Base-by-base conservation (phyloP, 2,113 vertebrate genomes). In the Thunnus maccoyii region DNA sequence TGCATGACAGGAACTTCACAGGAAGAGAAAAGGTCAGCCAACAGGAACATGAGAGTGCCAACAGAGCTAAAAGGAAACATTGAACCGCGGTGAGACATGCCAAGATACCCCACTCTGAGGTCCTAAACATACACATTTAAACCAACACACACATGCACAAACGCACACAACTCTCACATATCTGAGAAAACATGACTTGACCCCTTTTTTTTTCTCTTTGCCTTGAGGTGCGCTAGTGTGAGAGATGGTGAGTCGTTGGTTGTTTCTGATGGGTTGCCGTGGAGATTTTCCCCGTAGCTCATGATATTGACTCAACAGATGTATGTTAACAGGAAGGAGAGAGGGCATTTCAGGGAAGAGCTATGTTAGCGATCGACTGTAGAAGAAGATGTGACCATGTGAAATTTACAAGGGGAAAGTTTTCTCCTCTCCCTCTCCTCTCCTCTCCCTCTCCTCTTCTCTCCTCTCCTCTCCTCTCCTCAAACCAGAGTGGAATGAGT, bases 11-110 rank as follows among this genome's bases (percentile, higher is more conserved):
- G 84, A 88, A 89, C 88, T 89, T 90, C 81, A 90, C 86, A 90
- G 85, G 90, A 85, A 89, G 83, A 54, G 78, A 78, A 89, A 86
- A 93, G 92, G 89, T 92, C 89, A 92, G 89, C 88, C 92, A 91
- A 90, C 85, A 73, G 82, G 86, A 89, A 82, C 83, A 82, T 1
- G 66, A 73, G 73, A 86, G 73, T 60, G 83, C 92, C 83, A 85
- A 60, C 48, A 44, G 73, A 86, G 84, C 86, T 87, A 80, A 86
- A 89, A 87, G 86, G 76, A 88, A 91, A 93, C 84, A 87, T 92
- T 58, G 85, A 88, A 87, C 88, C 56, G 48, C 32, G 71, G 91
- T 92, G 92, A 86, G 88, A 93, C 82, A 92, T 90, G 86, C 88
- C 89, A 88, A 82, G 69, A 88, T 82, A 76, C 78, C 80, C 73